Conservation (phyloP, 2,797 vertebrate genomes). For the Sparus aurata region DNA sequence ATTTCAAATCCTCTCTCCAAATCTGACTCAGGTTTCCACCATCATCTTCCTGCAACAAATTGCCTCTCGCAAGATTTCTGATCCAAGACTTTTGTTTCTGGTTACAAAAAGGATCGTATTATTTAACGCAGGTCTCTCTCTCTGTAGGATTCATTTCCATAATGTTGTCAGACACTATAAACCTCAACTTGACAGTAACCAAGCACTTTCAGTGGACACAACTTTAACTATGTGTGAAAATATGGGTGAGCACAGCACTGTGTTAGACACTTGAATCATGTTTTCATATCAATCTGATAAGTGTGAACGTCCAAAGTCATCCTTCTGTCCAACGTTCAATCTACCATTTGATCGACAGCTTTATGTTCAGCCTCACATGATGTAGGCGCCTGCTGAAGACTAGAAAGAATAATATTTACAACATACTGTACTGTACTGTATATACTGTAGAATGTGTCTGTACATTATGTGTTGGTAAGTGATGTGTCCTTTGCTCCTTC, state of each 20-base stretch:
- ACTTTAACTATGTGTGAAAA: neutral
- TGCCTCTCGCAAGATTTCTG: too few relatives aligned
- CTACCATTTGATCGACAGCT: neutral
- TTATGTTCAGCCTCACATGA: neutral
- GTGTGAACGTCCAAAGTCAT: neutral
- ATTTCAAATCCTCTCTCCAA: too few relatives aligned
- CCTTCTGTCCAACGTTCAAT: neutral
- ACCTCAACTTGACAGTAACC: too few relatives aligned
- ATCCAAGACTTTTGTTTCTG: too few relatives aligned
- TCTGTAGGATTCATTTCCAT: too few relatives aligned
- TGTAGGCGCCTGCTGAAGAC: neutral
- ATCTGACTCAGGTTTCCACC: too few relatives aligned
- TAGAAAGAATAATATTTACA: neutral
- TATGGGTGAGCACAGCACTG: neutral
- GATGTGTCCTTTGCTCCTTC: constrained; percentile 78
- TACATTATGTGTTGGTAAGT: constrained; percentile 58
- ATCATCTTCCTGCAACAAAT: too few relatives aligned
- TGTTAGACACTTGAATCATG: neutral
- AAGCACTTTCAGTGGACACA: too few relatives aligned
- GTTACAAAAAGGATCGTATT: too few relatives aligned
- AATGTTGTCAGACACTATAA: too few relatives aligned
- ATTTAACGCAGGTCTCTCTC: too few relatives aligned
- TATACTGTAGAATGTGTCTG: neutral
- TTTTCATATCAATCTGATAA: neutral
- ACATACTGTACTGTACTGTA: neutral